Base-by-base conservation (phyloP, 2,888 invertebrate genomes). In the Apamea anceps region DNA sequence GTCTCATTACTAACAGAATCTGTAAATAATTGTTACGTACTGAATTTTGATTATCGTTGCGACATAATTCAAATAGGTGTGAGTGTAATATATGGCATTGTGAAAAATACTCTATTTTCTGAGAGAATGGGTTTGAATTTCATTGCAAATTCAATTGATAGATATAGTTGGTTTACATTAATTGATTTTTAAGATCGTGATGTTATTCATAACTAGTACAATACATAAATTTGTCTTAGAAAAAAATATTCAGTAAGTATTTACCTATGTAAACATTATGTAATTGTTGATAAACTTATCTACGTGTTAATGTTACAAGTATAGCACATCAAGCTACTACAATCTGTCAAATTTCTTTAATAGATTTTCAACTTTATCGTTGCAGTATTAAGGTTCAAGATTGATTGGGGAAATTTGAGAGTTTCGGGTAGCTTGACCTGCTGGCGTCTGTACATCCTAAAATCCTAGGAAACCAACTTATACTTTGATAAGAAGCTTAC, bases 1-100 rank as follows among this genome's bases (percentile, higher is more conserved):
- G 65, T 88, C 80, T 74, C 82, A 74, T 83, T 77, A 80, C 77
- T 81, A 80, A 85, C 79, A 48, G 74, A 87, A 87, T 88, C 84
- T 81, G 72, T 70, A 77, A 86, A 83, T 85, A 87, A 84, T 86
- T 87, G 72, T 66, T 73, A 57, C 54, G 67, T 84, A 81, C 77
- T 51, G 70, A 79, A 79, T 80, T 87, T 82, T 81, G 57, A 89
- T 82, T 66, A 74, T 70, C 45, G 7, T 71, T 77, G 10, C 28
- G 0, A 45, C 67, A 65, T 78, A 37, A 67, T 72, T 42, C 13
- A 28, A 37, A 54, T 51, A 3, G 5, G 13, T 25, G 2, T 8
- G n/a, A 5, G 18, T n/a, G 21, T n/a, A 45, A 1, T 15, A 60
- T 4, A 10, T 32, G 54, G n/a, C 63, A 75, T 25, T 66, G 48